Base-by-base conservation (phyloP, 2,113 vertebrate species). In the Asarcornis scutulata region DNA sequence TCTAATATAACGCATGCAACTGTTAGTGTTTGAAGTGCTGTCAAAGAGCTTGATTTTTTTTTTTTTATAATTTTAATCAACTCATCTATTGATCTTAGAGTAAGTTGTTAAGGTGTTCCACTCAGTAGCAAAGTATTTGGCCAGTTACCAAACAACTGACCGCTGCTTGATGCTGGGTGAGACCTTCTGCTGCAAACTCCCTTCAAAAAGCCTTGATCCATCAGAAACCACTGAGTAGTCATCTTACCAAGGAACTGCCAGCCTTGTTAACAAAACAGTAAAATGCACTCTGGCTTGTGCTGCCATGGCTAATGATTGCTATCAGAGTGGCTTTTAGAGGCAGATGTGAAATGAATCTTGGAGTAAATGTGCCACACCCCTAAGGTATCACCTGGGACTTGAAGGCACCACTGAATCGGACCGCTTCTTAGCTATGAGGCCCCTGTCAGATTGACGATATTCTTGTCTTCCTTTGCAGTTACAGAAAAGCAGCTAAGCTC, bases 401-500 rank as follows among this genome's bases (percentile, higher is more conserved):
- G n/a, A 85, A 93, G 60, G 63, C 21, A 63, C 48, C 40, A 11
- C 21, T 64, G 59, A 42, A n/a, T 89, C 40, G 25, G 44, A 27
- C 34, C 5, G 5, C 17, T 85, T 75, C 56, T 53, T 25, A 44
- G 26, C 50, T 34, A 6, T 6, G 5, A 82, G 48, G 66, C 25
- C 82, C 48, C 34, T 53, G 25, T 67, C 31, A 32, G 62, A 85
- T 63, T 21, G 46, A 21, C 86, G 64, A 95, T 25, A n/a, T 63
- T 89, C 50, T 72, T 68, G 18, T 60, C 29, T 21, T 92, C 21
- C 69, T 69, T 92, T 88, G 38, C 92, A 98, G 97, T 82, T 98
- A 97, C 80, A 93, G 77, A 67, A 95, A 72, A 90, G 87, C 96
- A 7, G 97, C 97, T 36, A 91, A 96, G 83, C 81, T 86, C 31